These are phyloP conservation scores for Porites lutea DNA, from an alignment of 64 coral and sea anemone genomes.

Conservation along the genomic window DNA sequence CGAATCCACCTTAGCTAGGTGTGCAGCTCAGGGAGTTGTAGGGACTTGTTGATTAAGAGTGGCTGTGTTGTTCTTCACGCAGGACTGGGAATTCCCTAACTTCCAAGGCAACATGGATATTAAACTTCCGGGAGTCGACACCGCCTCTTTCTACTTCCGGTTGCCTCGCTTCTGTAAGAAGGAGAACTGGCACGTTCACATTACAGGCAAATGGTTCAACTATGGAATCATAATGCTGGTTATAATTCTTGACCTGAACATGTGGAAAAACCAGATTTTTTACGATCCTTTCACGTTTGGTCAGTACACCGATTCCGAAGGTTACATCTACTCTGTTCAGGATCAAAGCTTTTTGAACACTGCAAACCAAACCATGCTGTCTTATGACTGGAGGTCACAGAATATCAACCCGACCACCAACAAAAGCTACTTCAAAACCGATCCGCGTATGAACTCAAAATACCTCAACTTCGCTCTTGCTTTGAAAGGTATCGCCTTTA, in stretches of 20 bases:
- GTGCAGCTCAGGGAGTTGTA: background rate
- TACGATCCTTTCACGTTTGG: conserved; percentile 91
- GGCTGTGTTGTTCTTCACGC: background rate
- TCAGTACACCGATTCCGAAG: conserved; percentile 74
- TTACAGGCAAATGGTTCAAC: conserved; percentile 99
- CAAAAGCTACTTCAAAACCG: conserved; percentile 45
- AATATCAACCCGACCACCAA: conserved; percentile 83
- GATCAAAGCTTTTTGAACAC: conserved; percentile 64
- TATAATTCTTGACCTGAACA: conserved; percentile 97
- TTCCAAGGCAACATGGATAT: conserved; percentile 91
- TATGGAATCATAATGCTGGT: conserved; percentile 98
- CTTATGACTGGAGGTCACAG: conserved; percentile 72
- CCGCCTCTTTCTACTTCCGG: conserved; percentile 73
- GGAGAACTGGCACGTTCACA: conserved; percentile 91
- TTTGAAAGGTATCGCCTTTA: conserved; percentile 89
- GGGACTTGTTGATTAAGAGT: background rate
- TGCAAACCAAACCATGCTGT: conserved; percentile 87
- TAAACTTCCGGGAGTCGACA: conserved; percentile 94
- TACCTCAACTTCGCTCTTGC: conserved; percentile 75
- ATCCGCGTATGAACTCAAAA: conserved; percentile 95
- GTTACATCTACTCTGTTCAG: conserved; percentile 77
- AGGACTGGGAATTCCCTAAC: conserved; percentile 99
- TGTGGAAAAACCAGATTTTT: conserved; percentile 99
- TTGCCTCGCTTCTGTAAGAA: conserved; percentile 86
- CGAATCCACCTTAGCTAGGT: no score